phyloP scores from a whole-genome alignment of 2,888 invertebrate genomes.

The Cosmia pyralina region DNA sequence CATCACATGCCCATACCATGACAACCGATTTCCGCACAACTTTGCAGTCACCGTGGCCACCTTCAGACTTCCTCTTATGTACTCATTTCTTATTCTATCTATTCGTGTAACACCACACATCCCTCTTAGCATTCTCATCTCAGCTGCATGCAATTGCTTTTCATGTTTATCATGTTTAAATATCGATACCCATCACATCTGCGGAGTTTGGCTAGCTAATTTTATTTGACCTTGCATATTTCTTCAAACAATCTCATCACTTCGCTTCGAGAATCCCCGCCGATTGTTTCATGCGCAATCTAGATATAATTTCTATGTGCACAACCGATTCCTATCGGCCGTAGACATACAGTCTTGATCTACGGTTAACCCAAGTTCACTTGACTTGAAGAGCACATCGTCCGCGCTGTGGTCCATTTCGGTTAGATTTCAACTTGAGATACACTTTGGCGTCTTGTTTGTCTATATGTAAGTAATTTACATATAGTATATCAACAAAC shows the following conservation, averaged over 20 bases:
- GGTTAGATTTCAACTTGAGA: constrained; percentile 39
- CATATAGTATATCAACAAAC: constrained; percentile 32
- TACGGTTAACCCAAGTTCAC: constrained; percentile 23
- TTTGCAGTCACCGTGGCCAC: no score
- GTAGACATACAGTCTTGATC: neutral
- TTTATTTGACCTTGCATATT: neutral
- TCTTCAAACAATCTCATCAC: neutral
- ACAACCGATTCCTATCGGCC: neutral
- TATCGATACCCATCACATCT: neutral
- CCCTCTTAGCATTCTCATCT: no score
- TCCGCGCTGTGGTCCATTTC: constrained; percentile 27
- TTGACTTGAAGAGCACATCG: constrained; percentile 36
- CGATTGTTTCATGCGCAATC: neutral
- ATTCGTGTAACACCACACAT: no score
- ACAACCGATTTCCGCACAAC: no score
- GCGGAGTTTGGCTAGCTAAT: neutral
- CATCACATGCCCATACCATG: no score
- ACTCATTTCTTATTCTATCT: no score
- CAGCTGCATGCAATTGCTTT: no score
- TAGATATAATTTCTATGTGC: no score
- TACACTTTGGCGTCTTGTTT: constrained; percentile 31
- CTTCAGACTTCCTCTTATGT: no score
- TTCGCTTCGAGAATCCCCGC: neutral
- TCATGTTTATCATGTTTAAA: neutral
- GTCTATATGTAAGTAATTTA: constrained; percentile 17